Conservation (phyloP, 2,888 invertebrate genomes). For the Eudasyphora cyanicolor region DNA sequence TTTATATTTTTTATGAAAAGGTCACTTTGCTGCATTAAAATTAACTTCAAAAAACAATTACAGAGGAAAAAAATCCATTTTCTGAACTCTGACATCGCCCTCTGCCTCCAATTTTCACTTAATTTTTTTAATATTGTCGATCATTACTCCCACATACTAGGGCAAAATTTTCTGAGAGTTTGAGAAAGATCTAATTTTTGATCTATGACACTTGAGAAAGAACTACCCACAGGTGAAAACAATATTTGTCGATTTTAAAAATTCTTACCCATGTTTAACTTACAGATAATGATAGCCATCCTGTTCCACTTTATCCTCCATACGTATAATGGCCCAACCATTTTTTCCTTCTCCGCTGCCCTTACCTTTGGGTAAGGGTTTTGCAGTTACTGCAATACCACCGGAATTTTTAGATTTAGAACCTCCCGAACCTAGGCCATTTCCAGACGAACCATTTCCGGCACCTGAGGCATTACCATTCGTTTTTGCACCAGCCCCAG, state of each 20-base stretch:
- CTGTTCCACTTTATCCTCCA: constrained; percentile 80
- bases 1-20: too few relatives aligned
- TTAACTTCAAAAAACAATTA: too few relatives aligned
- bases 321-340: constrained; percentile 82
- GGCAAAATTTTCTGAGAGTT: too few relatives aligned
- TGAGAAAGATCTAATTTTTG: too few relatives aligned
- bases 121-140: too few relatives aligned
- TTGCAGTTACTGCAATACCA: constrained; percentile 33
- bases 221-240: too few relatives aligned
- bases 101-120: too few relatives aligned
- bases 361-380: constrained; percentile 70
- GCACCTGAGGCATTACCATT: not conserved
- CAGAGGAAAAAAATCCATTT: too few relatives aligned
- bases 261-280: constrained; percentile 70
- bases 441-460: not conserved
- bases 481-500: not conserved
- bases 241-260: not conserved
- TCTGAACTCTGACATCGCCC: too few relatives aligned
- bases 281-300: constrained; percentile 83
- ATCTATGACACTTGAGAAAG: too few relatives aligned
- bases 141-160: too few relatives aligned
- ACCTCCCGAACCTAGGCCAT: not conserved
- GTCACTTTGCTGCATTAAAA: too few relatives aligned
- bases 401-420: not conserved
- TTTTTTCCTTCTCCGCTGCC: constrained; percentile 78